These are phyloP conservation scores for Falcaria lacertinaria DNA, from an alignment of 2,888 invertebrate genomes.

Conservation along the genomic window DNA sequence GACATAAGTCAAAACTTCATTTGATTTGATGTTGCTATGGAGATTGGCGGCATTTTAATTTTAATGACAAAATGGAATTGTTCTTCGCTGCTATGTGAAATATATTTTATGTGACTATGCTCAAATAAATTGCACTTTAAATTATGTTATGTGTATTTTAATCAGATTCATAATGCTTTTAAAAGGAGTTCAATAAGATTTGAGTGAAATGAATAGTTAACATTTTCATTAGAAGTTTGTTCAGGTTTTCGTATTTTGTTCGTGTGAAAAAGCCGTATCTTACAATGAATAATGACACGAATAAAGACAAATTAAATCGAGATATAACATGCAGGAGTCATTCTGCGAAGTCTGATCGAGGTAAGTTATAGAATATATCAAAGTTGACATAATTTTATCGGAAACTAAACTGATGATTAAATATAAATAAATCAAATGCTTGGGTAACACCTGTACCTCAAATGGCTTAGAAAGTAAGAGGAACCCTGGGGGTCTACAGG, in stretches of 20 bases:
- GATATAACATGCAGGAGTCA: constrained; percentile 34
- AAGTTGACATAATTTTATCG: no score
- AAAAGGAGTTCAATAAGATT: no score
- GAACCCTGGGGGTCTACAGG: no score
- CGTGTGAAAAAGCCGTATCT: constrained; percentile 3
- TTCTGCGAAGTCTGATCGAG: constrained; percentile 30
- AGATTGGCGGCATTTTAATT: constrained; percentile 53
- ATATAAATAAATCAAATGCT: no score
- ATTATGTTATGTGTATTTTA: constrained; percentile 17
- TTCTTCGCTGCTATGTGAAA: constrained; percentile 4
- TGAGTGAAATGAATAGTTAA: no score
- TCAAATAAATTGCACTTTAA: constrained; percentile 7
- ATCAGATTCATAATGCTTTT: no score
- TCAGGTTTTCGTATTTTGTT: neutral
- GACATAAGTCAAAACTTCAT: neutral
- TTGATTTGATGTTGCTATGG: constrained; percentile 51
- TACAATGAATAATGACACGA: constrained; percentile 31
- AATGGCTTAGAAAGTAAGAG: no score
- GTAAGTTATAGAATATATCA: constrained; percentile 25
- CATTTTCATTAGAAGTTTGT: neutral
- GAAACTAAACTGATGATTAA: no score
- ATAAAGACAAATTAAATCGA: constrained; percentile 27
- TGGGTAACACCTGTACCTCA: no score
- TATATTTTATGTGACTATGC: constrained; percentile 1
- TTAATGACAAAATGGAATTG: constrained; percentile 9